Evolutionary conservation across 1,140 invertebrate species (phyloP).

Genomic region (Procambarus virginalis): DNA sequence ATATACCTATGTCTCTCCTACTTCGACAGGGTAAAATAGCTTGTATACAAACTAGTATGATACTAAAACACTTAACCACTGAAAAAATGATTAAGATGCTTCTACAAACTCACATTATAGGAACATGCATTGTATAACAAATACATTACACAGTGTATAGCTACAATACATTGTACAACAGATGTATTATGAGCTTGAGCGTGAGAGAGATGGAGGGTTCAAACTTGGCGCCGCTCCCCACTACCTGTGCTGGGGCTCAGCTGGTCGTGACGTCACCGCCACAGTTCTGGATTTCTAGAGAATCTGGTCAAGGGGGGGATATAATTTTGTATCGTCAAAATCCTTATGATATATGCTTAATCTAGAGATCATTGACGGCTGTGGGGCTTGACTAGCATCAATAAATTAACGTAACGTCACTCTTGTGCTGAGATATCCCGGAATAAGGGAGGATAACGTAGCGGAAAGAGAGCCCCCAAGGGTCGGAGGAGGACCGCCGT

Average conservation of each 20-base stretch:
- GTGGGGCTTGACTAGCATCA: neutral
- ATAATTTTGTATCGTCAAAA: slow-evolving; percentile 47
- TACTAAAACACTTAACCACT: no score
- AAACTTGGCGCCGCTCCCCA: slow-evolving; percentile 23
- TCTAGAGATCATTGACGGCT: neutral
- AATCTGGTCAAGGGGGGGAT: slow-evolving; percentile 24
- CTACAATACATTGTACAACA: neutral
- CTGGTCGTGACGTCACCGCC: slow-evolving; percentile 45
- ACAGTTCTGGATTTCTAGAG: slow-evolving; percentile 29
- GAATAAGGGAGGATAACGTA: slow-evolving; percentile 41
- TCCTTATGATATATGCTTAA: slow-evolving; percentile 43
- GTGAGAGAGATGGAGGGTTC: neutral
- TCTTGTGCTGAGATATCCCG: slow-evolving; percentile 10
- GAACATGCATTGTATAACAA: no score
- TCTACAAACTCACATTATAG: no score
- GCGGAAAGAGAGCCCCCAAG: neutral
- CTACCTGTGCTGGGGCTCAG: slow-evolving; percentile 42
- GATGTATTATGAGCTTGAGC: neutral
- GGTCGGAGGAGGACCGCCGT: slow-evolving; percentile 39
- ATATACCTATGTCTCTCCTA: no score
- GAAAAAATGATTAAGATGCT: no score
- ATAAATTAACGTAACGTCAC: slow-evolving; percentile 7
- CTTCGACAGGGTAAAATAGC: no score
- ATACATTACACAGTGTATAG: neutral
- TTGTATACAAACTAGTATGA: neutral